Conservation (phyloP, 2,888 invertebrate species). For the Gymnocheta viridis region DNA sequence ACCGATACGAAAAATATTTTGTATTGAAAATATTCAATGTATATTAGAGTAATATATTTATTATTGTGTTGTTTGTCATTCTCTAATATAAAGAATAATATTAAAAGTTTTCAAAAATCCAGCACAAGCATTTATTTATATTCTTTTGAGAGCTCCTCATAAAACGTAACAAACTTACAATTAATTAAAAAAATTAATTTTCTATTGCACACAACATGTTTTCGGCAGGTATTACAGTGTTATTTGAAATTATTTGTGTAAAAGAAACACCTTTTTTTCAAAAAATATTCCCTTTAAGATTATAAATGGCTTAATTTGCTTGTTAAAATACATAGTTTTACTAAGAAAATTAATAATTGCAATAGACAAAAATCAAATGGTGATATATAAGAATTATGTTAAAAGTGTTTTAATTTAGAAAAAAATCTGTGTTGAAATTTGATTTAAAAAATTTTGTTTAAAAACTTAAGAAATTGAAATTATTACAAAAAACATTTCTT, state of each 20-base stretch:
- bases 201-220: neutral
- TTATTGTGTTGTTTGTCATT: too few species aligned
- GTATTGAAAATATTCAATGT: too few species aligned
- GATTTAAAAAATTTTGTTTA: too few species aligned
- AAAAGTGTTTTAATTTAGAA: neutral
- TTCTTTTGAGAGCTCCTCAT: too few species aligned
- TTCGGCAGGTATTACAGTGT: neutral
- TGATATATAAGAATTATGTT: neutral
- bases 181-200: neutral
- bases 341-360: neutral
- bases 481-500: too few species aligned
- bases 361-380: neutral
- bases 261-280: neutral
- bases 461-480: too few species aligned
- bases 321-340: neutral
- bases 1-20: too few species aligned
- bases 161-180: neutral
- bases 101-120: too few species aligned
- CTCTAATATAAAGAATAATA: too few species aligned
- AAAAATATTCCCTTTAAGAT: neutral
- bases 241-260: neutral
- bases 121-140: too few species aligned
- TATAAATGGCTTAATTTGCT: conserved; percentile 18
- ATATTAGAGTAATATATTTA: too few species aligned
- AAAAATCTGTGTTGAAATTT: too few species aligned